Percentiles rank a stretch among this genome's conserved stretches.
phyloP scores from a whole-genome alignment of 1,140 invertebrate genomes.

The Drosophila paulistorum region DNA sequence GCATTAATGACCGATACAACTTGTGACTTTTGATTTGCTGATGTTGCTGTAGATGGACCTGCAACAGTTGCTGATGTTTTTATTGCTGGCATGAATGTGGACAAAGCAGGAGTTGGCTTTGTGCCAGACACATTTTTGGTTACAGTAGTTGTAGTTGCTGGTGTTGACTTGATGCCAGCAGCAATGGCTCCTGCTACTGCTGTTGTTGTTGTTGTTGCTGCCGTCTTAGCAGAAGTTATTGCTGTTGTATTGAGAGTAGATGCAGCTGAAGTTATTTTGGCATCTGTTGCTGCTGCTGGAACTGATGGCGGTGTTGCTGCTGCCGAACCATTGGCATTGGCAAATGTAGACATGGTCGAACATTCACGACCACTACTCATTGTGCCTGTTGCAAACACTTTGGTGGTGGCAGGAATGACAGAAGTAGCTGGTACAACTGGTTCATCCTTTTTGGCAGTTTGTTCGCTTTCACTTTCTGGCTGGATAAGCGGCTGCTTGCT shows the following conservation, averaged over 20 bases:
- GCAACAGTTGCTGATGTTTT: constrained; percentile 23
- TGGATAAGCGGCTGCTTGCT: constrained; percentile 73
- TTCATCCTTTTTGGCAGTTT: constrained; percentile 32
- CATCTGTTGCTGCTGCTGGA: not conserved
- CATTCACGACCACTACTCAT: constrained; percentile 71
- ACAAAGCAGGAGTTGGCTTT: constrained; percentile 36
- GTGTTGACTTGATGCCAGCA: not conserved
- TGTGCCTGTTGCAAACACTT: constrained; percentile 70
- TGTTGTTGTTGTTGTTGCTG: constrained; percentile 16
- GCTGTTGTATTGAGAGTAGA: not conserved
- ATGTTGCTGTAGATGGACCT: constrained; percentile 11
- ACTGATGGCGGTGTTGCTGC: constrained; percentile 14
- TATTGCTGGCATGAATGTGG: constrained; percentile 37
- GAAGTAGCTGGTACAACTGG: constrained; percentile 33
- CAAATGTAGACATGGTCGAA: constrained; percentile 68
- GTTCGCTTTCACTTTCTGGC: constrained; percentile 28
- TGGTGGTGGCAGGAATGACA: constrained; percentile 57
- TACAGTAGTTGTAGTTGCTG: constrained; percentile 10
- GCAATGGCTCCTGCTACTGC: no score
- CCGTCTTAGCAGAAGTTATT: constrained; percentile 12
- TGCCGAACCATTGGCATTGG: constrained; percentile 17
- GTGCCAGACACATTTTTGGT: constrained; percentile 29
- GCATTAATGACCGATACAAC: not conserved
- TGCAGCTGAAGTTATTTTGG: constrained; percentile 14
- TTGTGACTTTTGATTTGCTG: constrained; percentile 24